A percentile compares a stretch with the other conserved stretches of the same genome.
These are phyloP conservation scores for Trypoxylon attenuatum DNA, from an alignment of 2,888 invertebrate species.

Conservation along the genomic window DNA sequence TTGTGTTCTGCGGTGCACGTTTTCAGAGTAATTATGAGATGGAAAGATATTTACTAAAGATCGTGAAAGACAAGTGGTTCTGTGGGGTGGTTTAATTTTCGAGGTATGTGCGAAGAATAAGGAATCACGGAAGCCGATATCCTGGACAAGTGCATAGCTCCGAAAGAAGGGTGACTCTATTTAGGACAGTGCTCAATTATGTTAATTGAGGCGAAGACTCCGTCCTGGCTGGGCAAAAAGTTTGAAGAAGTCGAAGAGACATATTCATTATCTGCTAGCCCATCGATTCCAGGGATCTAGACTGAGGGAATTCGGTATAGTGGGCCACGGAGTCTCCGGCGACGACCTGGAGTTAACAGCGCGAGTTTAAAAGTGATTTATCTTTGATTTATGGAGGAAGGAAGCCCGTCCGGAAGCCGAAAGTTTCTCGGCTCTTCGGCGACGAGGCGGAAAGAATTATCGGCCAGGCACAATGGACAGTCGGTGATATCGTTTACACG, in stretches of 20 bases:
- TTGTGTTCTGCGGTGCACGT: background rate
- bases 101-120: no score
- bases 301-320: slow-evolving; percentile 33
- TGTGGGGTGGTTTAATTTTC: no score
- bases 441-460: slow-evolving; percentile 67
- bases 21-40: no score
- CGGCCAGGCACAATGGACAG: slow-evolving; percentile 62
- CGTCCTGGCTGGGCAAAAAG: slow-evolving; percentile 6
- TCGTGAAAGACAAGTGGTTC: no score
- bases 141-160: no score
- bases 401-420: slow-evolving; percentile 47
- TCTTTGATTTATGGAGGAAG: slow-evolving; percentile 70
- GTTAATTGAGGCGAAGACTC: slow-evolving; percentile 45
- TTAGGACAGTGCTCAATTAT: slow-evolving; percentile 32
- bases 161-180: background rate
- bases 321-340: slow-evolving; percentile 44
- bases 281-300: slow-evolving; percentile 61
- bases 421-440: slow-evolving; percentile 66
- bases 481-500: slow-evolving; percentile 66
- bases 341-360: slow-evolving; percentile 70
- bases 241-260: slow-evolving; percentile 39
- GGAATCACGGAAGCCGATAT: no score
- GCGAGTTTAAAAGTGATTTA: slow-evolving; percentile 72
- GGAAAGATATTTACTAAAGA: no score
- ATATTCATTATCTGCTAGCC: slow-evolving; percentile 66